Base-by-base conservation (phyloP, 1,140 invertebrate species). In the Goniozus legneri region DNA sequence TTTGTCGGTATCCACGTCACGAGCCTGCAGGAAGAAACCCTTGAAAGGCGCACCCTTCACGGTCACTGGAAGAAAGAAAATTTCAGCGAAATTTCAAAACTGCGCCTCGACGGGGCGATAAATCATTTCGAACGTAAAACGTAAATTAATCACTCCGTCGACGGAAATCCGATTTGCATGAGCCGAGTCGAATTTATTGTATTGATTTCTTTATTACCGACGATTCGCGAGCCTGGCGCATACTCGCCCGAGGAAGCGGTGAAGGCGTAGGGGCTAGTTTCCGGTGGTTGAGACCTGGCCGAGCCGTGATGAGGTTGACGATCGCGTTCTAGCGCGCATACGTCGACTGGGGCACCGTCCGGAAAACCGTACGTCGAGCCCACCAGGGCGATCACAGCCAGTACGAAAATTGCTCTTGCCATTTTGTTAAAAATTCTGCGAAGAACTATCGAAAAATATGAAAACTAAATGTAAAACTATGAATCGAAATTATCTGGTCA, bases 1-100 rank as follows among this genome's bases (percentile, higher is more conserved):
- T 49, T 82, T 73, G 51, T 87, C 77, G 0, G 82, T 83, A 16
- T 79, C 71, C 1, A 79, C 77, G 53, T 89, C 87, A 35, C 87
- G 81, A 0, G 86, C 87, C 71, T 89, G 87, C n/a, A 90, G 66
- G 67, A 90, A 86, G 75, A 90, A 89, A 8, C 88, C 88, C 53
- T 86, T 83, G 69, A 89, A 90, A 13, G 79, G 65, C 0, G 69
- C 63, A 0, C 83, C 84, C 27, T 75, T 70, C 38, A 86, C 82
- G 20, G 75, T 81, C 21, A 86, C 84, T 85, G 69, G 15, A 77
- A 72, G 39, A 33, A 13, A 32, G 18, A 46, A n/a, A 34, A 47
- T 35, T 13, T 37, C 10, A 16, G n/a, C n/a, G n/a, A n/a, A n/a
- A n/a, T n/a, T n/a, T n/a, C n/a, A n/a, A n/a, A 10, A n/a, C 6